Evolutionary conservation across 2,113 vertebrate genomes (phyloP).

Genomic region (Propithecus coquereli): DNA sequence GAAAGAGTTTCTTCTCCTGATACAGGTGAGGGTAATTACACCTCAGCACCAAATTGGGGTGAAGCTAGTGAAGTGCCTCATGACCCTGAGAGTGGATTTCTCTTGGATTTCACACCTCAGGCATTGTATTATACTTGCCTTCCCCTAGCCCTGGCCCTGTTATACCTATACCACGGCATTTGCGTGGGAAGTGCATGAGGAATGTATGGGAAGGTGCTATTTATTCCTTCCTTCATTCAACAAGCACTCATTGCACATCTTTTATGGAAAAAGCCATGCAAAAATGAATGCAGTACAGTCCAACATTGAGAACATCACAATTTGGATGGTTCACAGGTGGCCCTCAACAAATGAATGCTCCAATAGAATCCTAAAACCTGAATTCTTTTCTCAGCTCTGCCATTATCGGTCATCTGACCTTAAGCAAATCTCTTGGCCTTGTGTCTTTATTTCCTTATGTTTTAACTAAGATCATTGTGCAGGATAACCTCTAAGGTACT

Average conservation of each 20-base stretch:
- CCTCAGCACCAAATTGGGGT: neutral
- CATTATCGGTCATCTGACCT: neutral
- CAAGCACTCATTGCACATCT: neutral
- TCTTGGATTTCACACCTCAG: neutral
- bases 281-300: neutral
- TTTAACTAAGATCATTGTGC: neutral
- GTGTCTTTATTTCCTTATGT: neutral
- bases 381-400: neutral
- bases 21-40: neutral
- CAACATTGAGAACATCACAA: neutral
- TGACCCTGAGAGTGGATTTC: neutral
- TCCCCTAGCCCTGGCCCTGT: neutral
- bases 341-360: neutral
- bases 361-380: neutral
- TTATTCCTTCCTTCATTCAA: neutral
- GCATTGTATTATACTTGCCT: neutral
- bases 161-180: neutral
- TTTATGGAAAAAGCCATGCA: neutral
- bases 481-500: neutral
- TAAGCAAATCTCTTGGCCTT: neutral
- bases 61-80: neutral
- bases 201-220: neutral
- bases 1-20: neutral
- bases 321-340: neutral
- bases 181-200: neutral